phyloP scores from a whole-genome alignment of 2,797 vertebrate species.

The Syncerus caffer region DNA sequence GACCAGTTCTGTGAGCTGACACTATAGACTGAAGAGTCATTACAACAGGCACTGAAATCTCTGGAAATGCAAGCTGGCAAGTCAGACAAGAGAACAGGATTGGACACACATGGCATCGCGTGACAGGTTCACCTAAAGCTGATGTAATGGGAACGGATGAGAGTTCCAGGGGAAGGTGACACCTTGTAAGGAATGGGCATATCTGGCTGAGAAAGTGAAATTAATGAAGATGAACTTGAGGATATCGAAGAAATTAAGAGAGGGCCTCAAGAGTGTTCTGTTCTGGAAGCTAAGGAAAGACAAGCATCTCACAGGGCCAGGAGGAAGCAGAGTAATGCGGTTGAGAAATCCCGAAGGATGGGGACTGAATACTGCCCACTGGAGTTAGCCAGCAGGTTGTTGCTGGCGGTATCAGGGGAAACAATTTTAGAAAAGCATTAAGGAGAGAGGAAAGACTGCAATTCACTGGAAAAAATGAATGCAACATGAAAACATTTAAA shows the following conservation, averaged over 20 bases:
- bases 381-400: neutral
- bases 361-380: neutral
- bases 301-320: neutral
- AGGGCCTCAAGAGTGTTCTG: neutral
- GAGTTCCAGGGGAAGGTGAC: neutral
- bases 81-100: neutral
- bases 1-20: neutral
- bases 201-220: neutral
- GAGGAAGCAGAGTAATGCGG: neutral
- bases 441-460: neutral
- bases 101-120: neutral
- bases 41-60: neutral
- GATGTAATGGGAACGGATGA: neutral
- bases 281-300: neutral
- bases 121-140: neutral
- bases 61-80: neutral
- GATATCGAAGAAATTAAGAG: neutral
- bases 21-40: neutral
- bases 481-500: neutral
- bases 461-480: neutral
- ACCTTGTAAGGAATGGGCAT: neutral
- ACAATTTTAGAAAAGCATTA: neutral
- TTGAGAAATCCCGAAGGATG: neutral
- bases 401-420: neutral
- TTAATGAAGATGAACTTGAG: neutral